phyloP scores from a whole-genome alignment of 2,888 invertebrate genomes.

The Philereme vetulata region DNA sequence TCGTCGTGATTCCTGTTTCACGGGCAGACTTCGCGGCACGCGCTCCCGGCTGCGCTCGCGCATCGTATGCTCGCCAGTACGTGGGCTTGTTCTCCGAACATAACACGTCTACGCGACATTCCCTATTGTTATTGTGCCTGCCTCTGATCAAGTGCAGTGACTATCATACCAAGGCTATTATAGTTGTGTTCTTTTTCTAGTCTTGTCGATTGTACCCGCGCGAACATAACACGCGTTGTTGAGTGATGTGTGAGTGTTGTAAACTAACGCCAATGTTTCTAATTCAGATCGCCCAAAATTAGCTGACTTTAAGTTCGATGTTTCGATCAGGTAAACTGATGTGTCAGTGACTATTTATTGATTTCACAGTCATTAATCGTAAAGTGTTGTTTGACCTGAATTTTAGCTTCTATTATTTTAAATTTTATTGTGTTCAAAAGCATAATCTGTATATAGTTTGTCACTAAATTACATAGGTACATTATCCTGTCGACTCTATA shows the following conservation, averaged over 20 bases:
- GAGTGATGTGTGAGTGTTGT: slow-evolving; percentile 27
- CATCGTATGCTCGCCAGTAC: slow-evolving; percentile 57
- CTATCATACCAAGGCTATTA: neutral
- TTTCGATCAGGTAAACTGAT: slow-evolving; percentile 7
- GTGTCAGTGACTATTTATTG: neutral
- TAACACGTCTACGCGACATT: slow-evolving; percentile 55
- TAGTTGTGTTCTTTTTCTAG: slow-evolving; percentile 15
- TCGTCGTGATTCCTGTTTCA: slow-evolving; percentile 50
- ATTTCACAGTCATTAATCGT: neutral
- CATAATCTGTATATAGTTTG: no score
- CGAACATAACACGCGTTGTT: slow-evolving; percentile 33
- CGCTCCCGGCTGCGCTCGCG: slow-evolving; percentile 54
- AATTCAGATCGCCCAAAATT: slow-evolving; percentile 31
- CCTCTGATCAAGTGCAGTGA: slow-evolving; percentile 31
- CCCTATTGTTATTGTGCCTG: slow-evolving; percentile 32
- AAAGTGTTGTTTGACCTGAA: neutral
- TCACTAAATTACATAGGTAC: neutral
- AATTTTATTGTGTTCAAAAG: neutral
- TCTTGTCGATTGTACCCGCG: slow-evolving; percentile 9
- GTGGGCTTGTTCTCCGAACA: slow-evolving; percentile 64
- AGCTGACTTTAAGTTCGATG: slow-evolving; percentile 13
- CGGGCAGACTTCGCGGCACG: slow-evolving; percentile 56
- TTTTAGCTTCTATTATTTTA: neutral
- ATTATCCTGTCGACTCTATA: neutral
- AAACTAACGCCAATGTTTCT: slow-evolving; percentile 34